Conservation (phyloP, 2,797 vertebrate species). For the Balearica regulorum region DNA sequence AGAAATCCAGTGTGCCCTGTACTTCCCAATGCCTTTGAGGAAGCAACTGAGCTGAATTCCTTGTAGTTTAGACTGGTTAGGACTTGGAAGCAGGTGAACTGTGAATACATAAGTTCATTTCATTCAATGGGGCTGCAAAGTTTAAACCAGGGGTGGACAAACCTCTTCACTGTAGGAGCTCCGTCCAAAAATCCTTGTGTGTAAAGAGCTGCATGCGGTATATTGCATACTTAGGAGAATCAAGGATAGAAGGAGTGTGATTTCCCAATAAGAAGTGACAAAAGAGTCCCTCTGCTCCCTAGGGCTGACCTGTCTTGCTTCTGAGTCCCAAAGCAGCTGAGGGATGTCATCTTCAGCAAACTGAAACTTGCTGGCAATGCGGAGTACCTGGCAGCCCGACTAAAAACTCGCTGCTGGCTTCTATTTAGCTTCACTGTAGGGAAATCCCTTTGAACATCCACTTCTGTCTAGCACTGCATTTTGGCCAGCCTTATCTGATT, state of each 20-base stretch:
- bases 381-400: background rate
- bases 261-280: background rate
- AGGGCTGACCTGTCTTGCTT: background rate
- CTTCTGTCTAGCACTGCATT: background rate
- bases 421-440: background rate
- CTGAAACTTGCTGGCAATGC: background rate
- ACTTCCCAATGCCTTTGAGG: background rate
- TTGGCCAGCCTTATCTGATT: conserved; percentile 11
- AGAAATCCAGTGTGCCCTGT: background rate
- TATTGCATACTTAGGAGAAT: background rate
- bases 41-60: background rate
- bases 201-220: background rate
- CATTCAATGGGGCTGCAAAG: background rate
- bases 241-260: background rate
- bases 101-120: background rate
- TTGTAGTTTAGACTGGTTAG: background rate
- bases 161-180: background rate
- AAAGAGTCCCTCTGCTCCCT: background rate
- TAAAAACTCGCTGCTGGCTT: background rate
- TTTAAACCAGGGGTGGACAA: background rate
- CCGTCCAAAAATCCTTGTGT: background rate
- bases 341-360: background rate
- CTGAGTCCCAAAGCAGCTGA: background rate
- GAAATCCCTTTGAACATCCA: background rate
- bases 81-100: background rate